Base-by-base conservation (phyloP, 1,140 invertebrate genomes). In the Bombus sylvicola region DNA sequence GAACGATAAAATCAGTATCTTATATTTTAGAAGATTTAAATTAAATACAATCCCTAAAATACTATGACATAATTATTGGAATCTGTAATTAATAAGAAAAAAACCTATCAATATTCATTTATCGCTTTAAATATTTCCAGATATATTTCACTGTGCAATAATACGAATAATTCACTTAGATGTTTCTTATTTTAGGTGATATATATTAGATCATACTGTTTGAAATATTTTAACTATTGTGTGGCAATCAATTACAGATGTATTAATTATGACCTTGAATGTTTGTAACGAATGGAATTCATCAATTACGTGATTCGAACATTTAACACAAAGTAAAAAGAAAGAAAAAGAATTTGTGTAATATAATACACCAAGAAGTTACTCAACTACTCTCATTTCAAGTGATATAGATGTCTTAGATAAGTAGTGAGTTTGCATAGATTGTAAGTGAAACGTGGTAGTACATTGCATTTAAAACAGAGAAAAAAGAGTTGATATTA, bases 401-500 rank as follows among this genome's bases (percentile, higher is more conserved):
- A 83, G 86, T 92, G 86, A 87, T 89, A 90, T 90, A 88, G 69
- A 87, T 79, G 86, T 86, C 47, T 83, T 91, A 92, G 80, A 88
- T 83, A 88, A 85, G 87, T 88, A 89, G 86, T 69, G 79, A 72
- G 85, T 88, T 91, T 41, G 79, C 75, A 78, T 85, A 87, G 85
- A 81, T 90, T 68, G 73, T 89, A 71, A 74, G 81, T 81, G 82
- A 86, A 78, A 68, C 81, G 72, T 79, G 69, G 72, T 84, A 89
- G 81, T 74, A 68, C 39, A 74, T 89, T 89, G 77, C 72, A 88
- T 83, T 85, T 77, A 88, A 88, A 85, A 78, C 66, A 39, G 28
- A 80, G 75, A 79, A 37, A 83, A 86, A 85, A 79, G 81, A 81
- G 53, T 83, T 75, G 62, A 81, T 64, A 88, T 25, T 28, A 83